Percentiles rank a stretch among this genome's conserved stretches.
Conservation (phyloP, 1,140 invertebrate genomes). For the Drosophila paulistorum region DNA sequence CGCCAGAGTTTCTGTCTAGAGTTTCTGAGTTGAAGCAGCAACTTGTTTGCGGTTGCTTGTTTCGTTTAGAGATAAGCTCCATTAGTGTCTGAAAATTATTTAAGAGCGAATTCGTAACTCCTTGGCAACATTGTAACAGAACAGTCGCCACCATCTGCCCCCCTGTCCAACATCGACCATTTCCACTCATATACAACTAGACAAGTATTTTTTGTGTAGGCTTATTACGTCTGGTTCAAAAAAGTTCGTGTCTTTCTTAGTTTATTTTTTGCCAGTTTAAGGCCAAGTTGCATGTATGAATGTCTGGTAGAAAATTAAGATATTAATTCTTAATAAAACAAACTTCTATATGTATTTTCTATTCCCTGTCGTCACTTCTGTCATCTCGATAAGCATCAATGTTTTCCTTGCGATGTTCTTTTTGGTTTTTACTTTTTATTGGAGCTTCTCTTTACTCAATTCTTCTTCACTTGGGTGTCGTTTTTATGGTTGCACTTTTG, state of each 20-base stretch:
- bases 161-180: constrained; percentile 13
- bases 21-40: constrained; percentile 19
- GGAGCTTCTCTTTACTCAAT: constrained; percentile 43
- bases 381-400: constrained; percentile 81
- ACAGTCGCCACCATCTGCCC: neutral
- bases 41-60: constrained; percentile 82
- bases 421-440: constrained; percentile 44
- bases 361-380: constrained; percentile 65
- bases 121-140: constrained; percentile 31
- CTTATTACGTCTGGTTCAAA: too few relatives aligned
- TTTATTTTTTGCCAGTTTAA: neutral
- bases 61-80: constrained; percentile 82
- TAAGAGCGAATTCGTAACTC: constrained; percentile 65
- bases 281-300: neutral
- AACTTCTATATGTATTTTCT: constrained; percentile 26
- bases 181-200: neutral
- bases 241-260: neutral
- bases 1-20: constrained; percentile 47
- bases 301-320: constrained; percentile 57
- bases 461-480: constrained; percentile 66
- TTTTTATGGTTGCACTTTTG: constrained; percentile 82
- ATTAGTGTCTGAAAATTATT: constrained; percentile 82
- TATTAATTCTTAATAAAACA: constrained; percentile 69
- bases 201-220: constrained; percentile 21
- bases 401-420: constrained; percentile 48